phyloP scores from a whole-genome alignment of 2,797 vertebrate species.

The Gila robusta region DNA sequence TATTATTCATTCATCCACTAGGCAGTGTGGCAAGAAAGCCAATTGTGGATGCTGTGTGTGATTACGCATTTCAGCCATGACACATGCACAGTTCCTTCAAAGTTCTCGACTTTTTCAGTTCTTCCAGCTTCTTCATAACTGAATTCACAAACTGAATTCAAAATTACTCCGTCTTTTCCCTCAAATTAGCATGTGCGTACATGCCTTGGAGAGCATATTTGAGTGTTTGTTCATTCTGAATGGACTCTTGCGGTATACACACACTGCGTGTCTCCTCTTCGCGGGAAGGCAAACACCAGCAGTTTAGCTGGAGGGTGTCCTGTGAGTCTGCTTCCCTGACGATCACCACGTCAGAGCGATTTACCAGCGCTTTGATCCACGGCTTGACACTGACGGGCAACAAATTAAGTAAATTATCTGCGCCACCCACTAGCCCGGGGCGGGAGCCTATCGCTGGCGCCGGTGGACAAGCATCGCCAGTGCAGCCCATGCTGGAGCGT shows the following conservation, averaged over 20 bases:
- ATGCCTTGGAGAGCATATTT: neutral
- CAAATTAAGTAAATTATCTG: slow-evolving; percentile 84
- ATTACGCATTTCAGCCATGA: neutral
- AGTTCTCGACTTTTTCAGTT: neutral
- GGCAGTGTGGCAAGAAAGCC: neutral
- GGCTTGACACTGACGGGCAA: slow-evolving; percentile 80
- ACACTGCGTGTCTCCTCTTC: neutral
- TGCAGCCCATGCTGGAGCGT: slow-evolving; percentile 58
- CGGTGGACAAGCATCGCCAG: slow-evolving; percentile 62
- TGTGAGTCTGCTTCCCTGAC: slow-evolving; percentile 17
- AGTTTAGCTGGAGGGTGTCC: slow-evolving; percentile 35
- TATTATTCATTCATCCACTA: neutral
- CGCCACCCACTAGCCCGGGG: slow-evolving; percentile 77
- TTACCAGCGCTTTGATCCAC: slow-evolving; percentile 84
- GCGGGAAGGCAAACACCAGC: slow-evolving; percentile 13
- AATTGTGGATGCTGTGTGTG: neutral
- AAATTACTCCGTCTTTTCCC: neutral
- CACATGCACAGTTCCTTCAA: neutral
- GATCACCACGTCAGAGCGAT: slow-evolving; percentile 78
- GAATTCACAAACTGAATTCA: slow-evolving; percentile 5
- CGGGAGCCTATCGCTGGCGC: slow-evolving; percentile 54
- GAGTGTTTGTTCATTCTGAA: neutral
- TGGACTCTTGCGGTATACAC: neutral
- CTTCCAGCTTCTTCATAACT: neutral
- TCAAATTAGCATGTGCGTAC: neutral